phyloP scores from a whole-genome alignment of 2,888 invertebrate species.

The Hydrotaea cyrtoneurina region DNA sequence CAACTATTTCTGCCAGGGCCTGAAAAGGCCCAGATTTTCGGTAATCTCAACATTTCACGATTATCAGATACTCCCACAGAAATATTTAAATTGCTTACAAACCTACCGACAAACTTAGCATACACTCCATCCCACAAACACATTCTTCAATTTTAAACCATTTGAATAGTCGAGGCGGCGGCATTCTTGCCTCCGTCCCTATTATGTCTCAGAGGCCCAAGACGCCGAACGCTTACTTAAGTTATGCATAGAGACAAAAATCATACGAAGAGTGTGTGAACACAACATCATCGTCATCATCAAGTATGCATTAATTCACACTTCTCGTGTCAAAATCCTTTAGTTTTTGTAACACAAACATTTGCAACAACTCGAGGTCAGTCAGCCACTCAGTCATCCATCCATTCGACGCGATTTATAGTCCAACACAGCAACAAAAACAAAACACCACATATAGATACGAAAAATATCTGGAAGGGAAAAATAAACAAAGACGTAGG shows the following conservation, averaged over 20 bases:
- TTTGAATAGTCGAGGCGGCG: too few species aligned
- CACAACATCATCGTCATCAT: too few species aligned
- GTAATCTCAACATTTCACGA: too few species aligned
- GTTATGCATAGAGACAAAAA: not conserved
- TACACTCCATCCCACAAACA: too few species aligned
- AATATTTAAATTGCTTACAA: too few species aligned
- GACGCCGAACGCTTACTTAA: not conserved
- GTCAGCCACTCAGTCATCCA: constrained; percentile 54
- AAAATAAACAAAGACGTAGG: constrained; percentile 20
- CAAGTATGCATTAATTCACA: constrained; percentile 56
- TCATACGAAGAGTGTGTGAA: not conserved
- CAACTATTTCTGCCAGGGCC: too few species aligned
- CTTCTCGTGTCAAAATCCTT: constrained; percentile 66
- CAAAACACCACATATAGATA: not conserved
- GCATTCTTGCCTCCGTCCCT: too few species aligned
- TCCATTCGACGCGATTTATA: constrained; percentile 43
- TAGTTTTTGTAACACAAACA: constrained; percentile 35
- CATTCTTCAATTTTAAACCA: too few species aligned
- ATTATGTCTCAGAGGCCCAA: too few species aligned
- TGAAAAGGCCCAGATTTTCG: too few species aligned
- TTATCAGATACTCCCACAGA: too few species aligned
- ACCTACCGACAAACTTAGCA: too few species aligned
- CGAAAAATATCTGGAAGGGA: not conserved
- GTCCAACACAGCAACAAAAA: not conserved
- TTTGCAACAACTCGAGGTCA: constrained; percentile 63